Base-by-base conservation (phyloP, 2,888 invertebrate genomes). In the Dromius quadrimaculatus region DNA sequence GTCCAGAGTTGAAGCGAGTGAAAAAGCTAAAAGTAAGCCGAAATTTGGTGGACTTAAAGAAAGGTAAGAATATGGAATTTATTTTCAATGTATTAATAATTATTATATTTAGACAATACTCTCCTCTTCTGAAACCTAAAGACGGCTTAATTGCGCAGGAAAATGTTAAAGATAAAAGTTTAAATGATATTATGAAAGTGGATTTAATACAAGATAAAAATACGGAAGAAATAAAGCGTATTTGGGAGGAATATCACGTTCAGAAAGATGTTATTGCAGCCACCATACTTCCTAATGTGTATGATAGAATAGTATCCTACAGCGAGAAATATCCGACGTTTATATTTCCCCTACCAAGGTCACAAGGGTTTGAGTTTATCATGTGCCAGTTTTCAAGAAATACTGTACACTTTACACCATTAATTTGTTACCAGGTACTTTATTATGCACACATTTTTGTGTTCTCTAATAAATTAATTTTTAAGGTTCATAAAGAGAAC, bases 331-430 rank as follows among this genome's bases (percentile, higher is more conserved):
- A 86, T 80, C 88, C 92, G 0, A 87, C 89, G 22, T 95, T 95
- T 80, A 76, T 95, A 70, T 87, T 95, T 73, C 92, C 95, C 0
- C 79, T 95, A 73, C 95, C 95, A 0, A 86, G 94, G 61, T 87
- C 89, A 15, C 89, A 92, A 76, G 95, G 95, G 8, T 95, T 93
- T 78, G 95, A 95, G 81, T 95, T 95, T 80, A 88, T 95, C 64
- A 85, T 95, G 84, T 84, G 89, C 62, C 94, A 95, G 79, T 91
- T 89, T 79, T 83, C 86, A 38, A 88, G 87, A 1, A 89, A 91
- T 74, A 85, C 90, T 50, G 88, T 92, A 15, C 94, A 95, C 79
- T 93, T 95, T 79, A 95, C 95, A 1, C 92, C 95, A 0, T 83
- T 95, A 5, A 83, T 94, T 34, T 92, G 92, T 76, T 95, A 90